Conservation (phyloP, 2,113 vertebrate species). For the Accipiter virgatus region DNA sequence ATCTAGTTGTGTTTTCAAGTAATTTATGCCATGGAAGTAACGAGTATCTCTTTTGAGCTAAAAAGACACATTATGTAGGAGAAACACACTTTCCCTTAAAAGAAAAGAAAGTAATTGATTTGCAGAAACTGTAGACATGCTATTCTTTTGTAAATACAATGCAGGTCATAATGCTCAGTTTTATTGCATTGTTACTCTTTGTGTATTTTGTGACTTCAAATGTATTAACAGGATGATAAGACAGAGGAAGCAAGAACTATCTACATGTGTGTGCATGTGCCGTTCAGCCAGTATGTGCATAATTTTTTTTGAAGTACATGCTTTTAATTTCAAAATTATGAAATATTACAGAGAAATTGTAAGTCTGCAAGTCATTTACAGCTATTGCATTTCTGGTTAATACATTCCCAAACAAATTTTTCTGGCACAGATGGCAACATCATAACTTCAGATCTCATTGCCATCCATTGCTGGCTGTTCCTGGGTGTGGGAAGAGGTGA, state of each 20-base stretch:
- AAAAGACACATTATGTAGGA: neutral
- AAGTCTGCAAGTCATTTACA: neutral
- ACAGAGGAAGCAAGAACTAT: neutral
- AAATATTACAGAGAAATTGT: neutral
- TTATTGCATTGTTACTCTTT: neutral
- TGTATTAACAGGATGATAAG: neutral
- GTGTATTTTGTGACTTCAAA: neutral
- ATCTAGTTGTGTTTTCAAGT: neutral
- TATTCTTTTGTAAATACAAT: neutral
- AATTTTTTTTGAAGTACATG: neutral
- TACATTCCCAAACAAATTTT: neutral
- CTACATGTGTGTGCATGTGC: neutral
- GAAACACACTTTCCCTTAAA: neutral
- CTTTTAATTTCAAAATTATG: neutral
- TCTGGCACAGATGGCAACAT: constrained; percentile 38
- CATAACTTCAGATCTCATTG: constrained; percentile 8
- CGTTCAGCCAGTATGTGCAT: neutral
- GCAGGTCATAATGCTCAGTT: neutral
- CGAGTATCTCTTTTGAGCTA: neutral
- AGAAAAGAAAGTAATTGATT: neutral
- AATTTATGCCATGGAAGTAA: neutral
- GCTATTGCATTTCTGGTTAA: neutral
- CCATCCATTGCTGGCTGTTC: constrained; percentile 30
- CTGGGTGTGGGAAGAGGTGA: constrained; percentile 37
- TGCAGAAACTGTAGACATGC: neutral